These are phyloP conservation scores for Heliconius charithonia DNA, from an alignment of 2,888 invertebrate species.

Conservation along the genomic window DNA sequence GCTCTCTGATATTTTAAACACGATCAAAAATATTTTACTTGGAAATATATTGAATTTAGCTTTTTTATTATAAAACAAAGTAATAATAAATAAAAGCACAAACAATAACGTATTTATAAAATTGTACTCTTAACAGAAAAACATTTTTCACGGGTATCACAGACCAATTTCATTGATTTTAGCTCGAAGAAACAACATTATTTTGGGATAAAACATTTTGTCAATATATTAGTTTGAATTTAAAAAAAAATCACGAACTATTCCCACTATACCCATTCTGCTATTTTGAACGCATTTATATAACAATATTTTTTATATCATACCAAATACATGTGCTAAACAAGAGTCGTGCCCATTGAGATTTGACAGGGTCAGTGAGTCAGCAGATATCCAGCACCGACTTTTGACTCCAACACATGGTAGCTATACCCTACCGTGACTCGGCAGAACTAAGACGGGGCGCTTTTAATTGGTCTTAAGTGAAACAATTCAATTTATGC, in stretches of 20 bases:
- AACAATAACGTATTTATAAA: too few relatives aligned
- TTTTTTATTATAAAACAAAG: too few relatives aligned
- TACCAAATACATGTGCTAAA: slow-evolving; percentile 66
- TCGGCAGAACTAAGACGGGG: slow-evolving; percentile 67
- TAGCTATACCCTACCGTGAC: slow-evolving; percentile 65
- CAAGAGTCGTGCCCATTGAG: slow-evolving; percentile 74
- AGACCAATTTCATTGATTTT: too few relatives aligned
- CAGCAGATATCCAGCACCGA: slow-evolving; percentile 62
- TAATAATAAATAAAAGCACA: too few relatives aligned
- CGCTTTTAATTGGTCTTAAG: slow-evolving; percentile 76
- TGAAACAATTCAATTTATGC: slow-evolving; percentile 65
- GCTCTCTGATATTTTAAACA: too few relatives aligned
- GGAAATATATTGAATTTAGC: too few relatives aligned
- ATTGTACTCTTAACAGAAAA: too few relatives aligned
- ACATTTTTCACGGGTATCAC: too few relatives aligned
- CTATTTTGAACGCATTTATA: not conserved
- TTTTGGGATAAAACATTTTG: not conserved
- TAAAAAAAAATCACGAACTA: too few relatives aligned
- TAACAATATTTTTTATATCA: slow-evolving; percentile 26
- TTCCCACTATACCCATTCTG: too few relatives aligned
- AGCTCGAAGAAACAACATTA: not conserved
- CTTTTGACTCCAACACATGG: slow-evolving; percentile 70
- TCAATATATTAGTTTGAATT: not conserved
- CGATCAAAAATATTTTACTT: too few relatives aligned
- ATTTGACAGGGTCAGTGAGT: slow-evolving; percentile 78